Conservation (phyloP, 2,888 invertebrate genomes). For the Clanis bilineata region DNA sequence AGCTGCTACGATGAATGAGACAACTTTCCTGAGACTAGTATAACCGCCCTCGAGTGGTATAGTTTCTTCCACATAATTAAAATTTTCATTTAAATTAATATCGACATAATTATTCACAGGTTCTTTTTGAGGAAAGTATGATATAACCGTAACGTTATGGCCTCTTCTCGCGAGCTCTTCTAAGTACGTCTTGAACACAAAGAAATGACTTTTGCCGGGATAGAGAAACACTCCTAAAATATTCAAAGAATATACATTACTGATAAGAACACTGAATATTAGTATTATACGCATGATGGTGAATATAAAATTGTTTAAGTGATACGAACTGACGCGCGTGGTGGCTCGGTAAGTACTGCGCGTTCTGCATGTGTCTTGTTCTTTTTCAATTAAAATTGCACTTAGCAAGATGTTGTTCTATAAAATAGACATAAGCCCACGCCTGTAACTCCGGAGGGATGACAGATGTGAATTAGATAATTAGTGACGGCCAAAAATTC, state of each 20-base stretch:
- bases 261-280: conserved; percentile 4
- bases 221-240: conserved; percentile 83
- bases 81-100: not conserved
- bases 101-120: conserved; percentile 26
- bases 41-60: not conserved
- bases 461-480: too few relatives aligned
- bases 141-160: conserved; percentile 83
- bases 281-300: not conserved
- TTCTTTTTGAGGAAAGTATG: conserved; percentile 72
- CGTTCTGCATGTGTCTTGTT: not conserved
- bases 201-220: conserved; percentile 83
- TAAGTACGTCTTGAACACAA: conserved; percentile 79
- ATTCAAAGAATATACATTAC: conserved; percentile 35
- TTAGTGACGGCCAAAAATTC: too few relatives aligned
- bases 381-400: not conserved
- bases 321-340: not conserved
- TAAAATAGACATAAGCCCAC: too few relatives aligned
- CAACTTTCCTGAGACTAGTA: not conserved
- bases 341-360: not conserved
- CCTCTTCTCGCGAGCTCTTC: conserved; percentile 78
- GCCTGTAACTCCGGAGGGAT: too few relatives aligned
- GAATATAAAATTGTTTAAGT: not conserved
- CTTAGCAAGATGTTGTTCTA: too few relatives aligned
- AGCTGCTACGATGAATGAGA: not conserved
- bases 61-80: not conserved